Percentiles rank a stretch among this genome's conserved stretches.
phyloP scores from a whole-genome alignment of 2,888 invertebrate species.

The Acholoe squamosa region DNA sequence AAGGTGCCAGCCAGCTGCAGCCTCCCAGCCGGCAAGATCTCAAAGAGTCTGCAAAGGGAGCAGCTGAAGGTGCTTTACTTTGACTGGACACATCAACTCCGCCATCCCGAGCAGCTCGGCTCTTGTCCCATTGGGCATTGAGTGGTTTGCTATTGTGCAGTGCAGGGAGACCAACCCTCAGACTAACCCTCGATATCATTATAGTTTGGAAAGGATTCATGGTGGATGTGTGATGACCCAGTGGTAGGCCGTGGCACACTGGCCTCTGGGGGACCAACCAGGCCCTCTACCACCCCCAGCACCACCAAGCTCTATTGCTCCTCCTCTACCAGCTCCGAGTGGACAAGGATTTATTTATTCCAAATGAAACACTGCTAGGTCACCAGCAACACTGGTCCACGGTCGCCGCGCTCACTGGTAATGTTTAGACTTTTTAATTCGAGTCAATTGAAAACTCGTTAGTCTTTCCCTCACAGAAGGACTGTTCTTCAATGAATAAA shows the following conservation, averaged over 20 bases:
- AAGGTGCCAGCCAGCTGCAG: too few relatives aligned
- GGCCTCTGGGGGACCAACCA: background rate
- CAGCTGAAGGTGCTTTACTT: too few relatives aligned
- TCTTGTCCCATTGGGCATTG: background rate
- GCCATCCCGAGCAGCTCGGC: too few relatives aligned
- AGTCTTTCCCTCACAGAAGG: too few relatives aligned
- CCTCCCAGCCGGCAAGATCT: background rate
- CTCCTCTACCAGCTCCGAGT: background rate
- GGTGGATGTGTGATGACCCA: background rate
- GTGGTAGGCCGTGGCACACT: background rate
- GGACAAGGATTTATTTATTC: slow-evolving; percentile 1
- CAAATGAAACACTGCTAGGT: background rate
- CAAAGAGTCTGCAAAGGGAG: too few relatives aligned
- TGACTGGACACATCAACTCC: too few relatives aligned
- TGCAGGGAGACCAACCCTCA: background rate
- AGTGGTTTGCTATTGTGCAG: background rate
- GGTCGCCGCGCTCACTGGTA: too few relatives aligned
- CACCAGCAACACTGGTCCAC: too few relatives aligned
- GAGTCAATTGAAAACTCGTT: too few relatives aligned
- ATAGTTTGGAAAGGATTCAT: background rate
- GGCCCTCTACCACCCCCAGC: background rate
- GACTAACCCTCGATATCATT: background rate
- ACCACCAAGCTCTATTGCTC: background rate
- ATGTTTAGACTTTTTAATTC: too few relatives aligned
- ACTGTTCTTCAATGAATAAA: too few relatives aligned